phyloP scores from a whole-genome alignment of 1,140 invertebrate species.

The Fragariocoptes setiger region DNA sequence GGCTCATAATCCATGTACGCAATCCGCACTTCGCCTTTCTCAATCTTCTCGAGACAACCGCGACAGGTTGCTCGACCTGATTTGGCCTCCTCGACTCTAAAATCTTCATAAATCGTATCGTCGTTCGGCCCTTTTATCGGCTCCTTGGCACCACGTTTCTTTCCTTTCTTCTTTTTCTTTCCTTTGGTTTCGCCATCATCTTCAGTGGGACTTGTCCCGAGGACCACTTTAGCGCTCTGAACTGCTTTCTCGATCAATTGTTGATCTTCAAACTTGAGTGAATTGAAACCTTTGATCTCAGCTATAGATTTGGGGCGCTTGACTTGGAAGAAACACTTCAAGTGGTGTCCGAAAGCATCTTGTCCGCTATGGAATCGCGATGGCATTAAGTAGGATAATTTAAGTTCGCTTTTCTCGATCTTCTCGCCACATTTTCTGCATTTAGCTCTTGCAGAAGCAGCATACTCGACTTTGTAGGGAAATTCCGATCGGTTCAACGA shows the following conservation, averaged over 20 bases:
- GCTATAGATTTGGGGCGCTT: neutral
- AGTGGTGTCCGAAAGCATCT: neutral
- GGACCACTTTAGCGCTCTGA: constrained; percentile 31
- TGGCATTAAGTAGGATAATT: neutral
- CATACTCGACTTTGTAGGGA: constrained; percentile 38
- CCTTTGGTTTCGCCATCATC: neutral
- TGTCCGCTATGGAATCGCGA: neutral
- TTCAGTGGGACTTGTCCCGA: neutral
- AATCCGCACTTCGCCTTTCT: constrained; percentile 43
- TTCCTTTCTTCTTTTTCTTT: constrained; percentile 18
- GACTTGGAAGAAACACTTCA: constrained; percentile 14
- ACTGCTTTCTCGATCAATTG: constrained; percentile 52
- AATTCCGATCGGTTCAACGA: neutral
- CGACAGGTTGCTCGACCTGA: constrained; percentile 42
- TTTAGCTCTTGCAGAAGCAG: constrained; percentile 43
- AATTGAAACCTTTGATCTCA: neutral
- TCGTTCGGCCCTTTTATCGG: constrained; percentile 13
- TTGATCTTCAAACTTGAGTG: constrained; percentile 37
- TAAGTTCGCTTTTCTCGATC: constrained; percentile 32
- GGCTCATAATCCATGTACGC: constrained; percentile 56
- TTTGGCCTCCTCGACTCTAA: constrained; percentile 53
- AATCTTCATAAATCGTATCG: constrained; percentile 25
- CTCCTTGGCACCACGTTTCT: constrained; percentile 12
- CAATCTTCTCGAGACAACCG: constrained; percentile 54
- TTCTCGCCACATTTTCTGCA: constrained; percentile 56